Evolutionary conservation across 2,113 vertebrate genomes (phyloP).

Genomic region (Pionites leucogaster): DNA sequence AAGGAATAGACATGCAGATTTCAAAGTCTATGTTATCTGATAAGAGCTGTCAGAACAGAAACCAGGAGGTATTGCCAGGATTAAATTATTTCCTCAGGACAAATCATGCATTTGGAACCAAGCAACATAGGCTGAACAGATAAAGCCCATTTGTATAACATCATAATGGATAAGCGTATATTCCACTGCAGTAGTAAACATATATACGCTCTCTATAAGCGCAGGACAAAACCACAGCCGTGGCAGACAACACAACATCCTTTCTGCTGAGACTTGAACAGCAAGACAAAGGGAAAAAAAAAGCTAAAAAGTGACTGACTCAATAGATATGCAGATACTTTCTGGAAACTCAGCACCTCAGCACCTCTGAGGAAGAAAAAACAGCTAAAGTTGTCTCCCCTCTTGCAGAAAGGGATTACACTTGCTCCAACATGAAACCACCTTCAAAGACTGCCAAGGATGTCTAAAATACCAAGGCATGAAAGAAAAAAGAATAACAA

Average conservation of each 20-base stretch:
- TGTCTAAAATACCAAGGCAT: constrained; percentile 27
- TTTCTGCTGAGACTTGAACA: constrained; percentile 50
- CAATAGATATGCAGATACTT: not conserved
- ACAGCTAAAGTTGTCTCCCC: constrained; percentile 11
- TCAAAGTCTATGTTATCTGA: constrained; percentile 51
- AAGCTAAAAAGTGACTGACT: not conserved
- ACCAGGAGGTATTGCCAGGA: constrained; percentile 40
- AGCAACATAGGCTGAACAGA: constrained; percentile 29
- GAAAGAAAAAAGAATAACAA: not conserved
- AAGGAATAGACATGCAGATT: constrained; percentile 48
- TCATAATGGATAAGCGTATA: constrained; percentile 26
- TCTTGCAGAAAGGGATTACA: constrained; percentile 29
- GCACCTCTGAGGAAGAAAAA: not conserved
- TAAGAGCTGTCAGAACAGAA: constrained; percentile 57
- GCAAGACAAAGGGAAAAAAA: not conserved
- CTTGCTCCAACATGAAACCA: constrained; percentile 47
- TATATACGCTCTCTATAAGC: constrained; percentile 3
- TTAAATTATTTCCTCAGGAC: constrained; percentile 62
- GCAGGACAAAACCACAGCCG: constrained; percentile 34
- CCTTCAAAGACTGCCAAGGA: constrained; percentile 52
- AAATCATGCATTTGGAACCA: constrained; percentile 29
- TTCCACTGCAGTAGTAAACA: constrained; percentile 51
- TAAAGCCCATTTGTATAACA: constrained; percentile 49
- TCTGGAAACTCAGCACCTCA: not conserved
- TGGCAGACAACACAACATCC: constrained; percentile 6